phyloP scores from a whole-genome alignment of 2,888 invertebrate species.

The Epinotia brunnichana region DNA sequence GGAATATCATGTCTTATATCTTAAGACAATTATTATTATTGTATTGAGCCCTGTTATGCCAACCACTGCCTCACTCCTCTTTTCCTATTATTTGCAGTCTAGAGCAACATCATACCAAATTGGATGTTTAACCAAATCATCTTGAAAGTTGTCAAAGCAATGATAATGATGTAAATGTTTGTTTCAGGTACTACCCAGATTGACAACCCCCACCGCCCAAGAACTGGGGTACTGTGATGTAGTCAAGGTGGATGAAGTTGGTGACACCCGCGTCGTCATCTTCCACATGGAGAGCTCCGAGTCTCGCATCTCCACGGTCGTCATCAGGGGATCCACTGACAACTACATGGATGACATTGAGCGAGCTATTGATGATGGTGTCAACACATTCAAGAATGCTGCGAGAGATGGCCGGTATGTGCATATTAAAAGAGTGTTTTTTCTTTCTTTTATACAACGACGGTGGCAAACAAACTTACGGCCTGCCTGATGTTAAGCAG shows the following conservation, averaged over 20 bases:
- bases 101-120: too few relatives aligned
- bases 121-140: too few relatives aligned
- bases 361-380: slow-evolving; percentile 98
- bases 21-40: too few relatives aligned
- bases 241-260: slow-evolving; percentile 96
- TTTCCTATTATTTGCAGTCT: too few relatives aligned
- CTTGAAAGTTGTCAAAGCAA: background rate
- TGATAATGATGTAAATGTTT: background rate
- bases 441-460: too few relatives aligned
- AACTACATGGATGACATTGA: slow-evolving; percentile 99
- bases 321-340: slow-evolving; percentile 97
- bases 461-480: too few relatives aligned
- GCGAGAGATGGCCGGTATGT: slow-evolving; percentile 87
- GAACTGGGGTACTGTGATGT: slow-evolving; percentile 96
- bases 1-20: too few relatives aligned
- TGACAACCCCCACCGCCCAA: slow-evolving; percentile 91
- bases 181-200: slow-evolving; percentile 83
- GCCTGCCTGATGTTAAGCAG: too few relatives aligned
- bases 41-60: too few relatives aligned
- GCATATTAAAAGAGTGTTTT: background rate
- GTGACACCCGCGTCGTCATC: slow-evolving; percentile 97
- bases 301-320: slow-evolving; percentile 95
- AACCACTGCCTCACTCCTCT: too few relatives aligned
- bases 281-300: slow-evolving; percentile 94
- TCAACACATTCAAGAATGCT: slow-evolving; percentile 98